Conservation (phyloP, 37 sponge, comb jelly and placozoan species). For the Ianthella basta region DNA sequence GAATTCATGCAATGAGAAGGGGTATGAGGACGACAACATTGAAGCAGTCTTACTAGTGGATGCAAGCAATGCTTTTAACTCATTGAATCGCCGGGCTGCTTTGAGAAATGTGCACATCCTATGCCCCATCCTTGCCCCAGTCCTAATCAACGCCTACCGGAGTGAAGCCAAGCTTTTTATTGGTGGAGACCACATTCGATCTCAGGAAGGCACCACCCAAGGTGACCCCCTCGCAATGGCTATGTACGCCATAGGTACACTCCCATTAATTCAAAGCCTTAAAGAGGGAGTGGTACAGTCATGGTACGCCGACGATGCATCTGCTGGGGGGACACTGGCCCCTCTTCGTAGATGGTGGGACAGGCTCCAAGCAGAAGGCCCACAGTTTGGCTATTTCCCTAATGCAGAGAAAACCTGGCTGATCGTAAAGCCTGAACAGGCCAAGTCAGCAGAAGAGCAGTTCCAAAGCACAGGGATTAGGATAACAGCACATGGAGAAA, state of each 20-base stretch:
- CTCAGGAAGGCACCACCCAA: conserved; percentile 13
- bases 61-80: conserved; percentile 33
- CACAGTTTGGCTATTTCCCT: no score
- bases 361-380: no score
- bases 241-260: conserved; percentile 12
- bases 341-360: no score
- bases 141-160: conserved; percentile 9
- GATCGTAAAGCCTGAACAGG: no score
- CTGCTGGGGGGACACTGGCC: no score
- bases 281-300: background rate
- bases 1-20: conserved; percentile 8
- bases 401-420: no score
- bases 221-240: conserved; percentile 27
- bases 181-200: background rate
- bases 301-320: no score
- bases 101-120: background rate
- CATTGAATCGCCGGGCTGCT: conserved; percentile 12
- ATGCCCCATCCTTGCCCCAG: conserved; percentile 23
- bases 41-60: conserved; percentile 5
- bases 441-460: no score
- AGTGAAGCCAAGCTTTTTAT: background rate
- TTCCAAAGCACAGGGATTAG: no score
- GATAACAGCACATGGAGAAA: no score
- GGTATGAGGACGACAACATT: background rate
- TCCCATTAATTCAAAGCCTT: conserved; percentile 6